phyloP scores from a whole-genome alignment of 2,888 invertebrate genomes.

The Serripes groenlandicus region DNA sequence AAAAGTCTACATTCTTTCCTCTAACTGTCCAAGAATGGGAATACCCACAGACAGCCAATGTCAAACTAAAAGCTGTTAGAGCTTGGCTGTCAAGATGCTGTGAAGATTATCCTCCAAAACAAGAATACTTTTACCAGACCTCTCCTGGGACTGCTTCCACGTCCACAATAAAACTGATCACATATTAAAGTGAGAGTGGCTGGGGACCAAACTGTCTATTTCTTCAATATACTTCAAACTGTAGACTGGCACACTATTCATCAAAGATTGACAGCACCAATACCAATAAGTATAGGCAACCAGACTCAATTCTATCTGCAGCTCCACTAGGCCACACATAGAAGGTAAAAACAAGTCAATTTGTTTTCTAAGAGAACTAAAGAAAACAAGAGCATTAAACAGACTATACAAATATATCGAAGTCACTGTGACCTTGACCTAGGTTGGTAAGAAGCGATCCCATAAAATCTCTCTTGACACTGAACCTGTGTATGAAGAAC shows the following conservation, averaged over 20 bases:
- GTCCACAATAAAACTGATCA: slow-evolving; percentile 18
- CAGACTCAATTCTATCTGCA: slow-evolving; percentile 10
- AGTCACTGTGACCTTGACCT: too few species aligned
- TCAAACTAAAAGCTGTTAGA: slow-evolving; percentile 14
- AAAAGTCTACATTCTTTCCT: slow-evolving; percentile 17
- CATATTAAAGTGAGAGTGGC: slow-evolving; percentile 3
- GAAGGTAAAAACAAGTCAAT: background rate
- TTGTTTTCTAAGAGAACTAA: background rate
- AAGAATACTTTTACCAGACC: slow-evolving; percentile 13
- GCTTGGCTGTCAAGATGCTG: slow-evolving; percentile 18
- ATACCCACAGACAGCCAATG: background rate
- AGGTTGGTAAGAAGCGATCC: too few species aligned
- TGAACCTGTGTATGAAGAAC: too few species aligned
- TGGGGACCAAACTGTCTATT: slow-evolving; percentile 10
- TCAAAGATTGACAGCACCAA: slow-evolving; percentile 10
- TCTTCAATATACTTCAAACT: slow-evolving; percentile 9
- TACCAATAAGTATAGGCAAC: slow-evolving; percentile 4
- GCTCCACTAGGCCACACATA: background rate
- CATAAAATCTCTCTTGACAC: too few species aligned
- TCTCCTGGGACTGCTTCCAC: slow-evolving; percentile 1
- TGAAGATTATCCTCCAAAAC: slow-evolving; percentile 18
- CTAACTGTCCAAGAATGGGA: background rate
- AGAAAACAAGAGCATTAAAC: too few species aligned
- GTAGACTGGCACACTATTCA: slow-evolving; percentile 16
- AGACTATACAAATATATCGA: too few species aligned